phyloP scores from a whole-genome alignment of 2,113 vertebrate genomes.

The Symphodus melops region DNA sequence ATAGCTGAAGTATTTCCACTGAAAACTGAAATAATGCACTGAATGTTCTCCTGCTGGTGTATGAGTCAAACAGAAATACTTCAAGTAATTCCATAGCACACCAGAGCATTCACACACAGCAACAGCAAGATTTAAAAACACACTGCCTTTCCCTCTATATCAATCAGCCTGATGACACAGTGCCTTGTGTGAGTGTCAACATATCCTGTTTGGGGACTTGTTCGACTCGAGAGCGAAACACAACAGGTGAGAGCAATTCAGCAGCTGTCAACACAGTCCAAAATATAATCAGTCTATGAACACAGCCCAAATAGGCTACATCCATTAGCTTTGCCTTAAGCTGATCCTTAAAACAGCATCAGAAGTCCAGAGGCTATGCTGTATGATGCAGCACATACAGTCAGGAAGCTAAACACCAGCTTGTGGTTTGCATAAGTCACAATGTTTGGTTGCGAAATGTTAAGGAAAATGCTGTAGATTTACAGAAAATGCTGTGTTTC shows the following conservation, averaged over 20 bases:
- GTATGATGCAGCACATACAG: conserved; percentile 13
- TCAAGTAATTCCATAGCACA: conserved; percentile 58
- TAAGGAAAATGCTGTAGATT: conserved; percentile 32
- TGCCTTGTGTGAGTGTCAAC: conserved; percentile 69
- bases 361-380: conserved; percentile 15
- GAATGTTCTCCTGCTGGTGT: conserved; percentile 33
- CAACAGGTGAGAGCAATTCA: conserved; percentile 78
- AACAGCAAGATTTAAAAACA: conserved; percentile 56
- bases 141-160: conserved; percentile 54
- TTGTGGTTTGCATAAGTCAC: conserved; percentile 42
- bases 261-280: conserved; percentile 72
- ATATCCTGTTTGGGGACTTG: conserved; percentile 72
- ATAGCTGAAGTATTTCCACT: conserved; percentile 45
- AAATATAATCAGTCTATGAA: conserved; percentile 73
- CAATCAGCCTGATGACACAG: conserved; percentile 67
- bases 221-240: conserved; percentile 70
- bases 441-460: conserved; percentile 61
- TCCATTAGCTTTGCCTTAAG: conserved; percentile 45
- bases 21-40: conserved; percentile 47
- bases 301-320: conserved; percentile 44
- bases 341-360: background rate
- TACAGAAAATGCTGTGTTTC: conserved; percentile 24
- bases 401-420: conserved; percentile 25
- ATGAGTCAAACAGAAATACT: conserved; percentile 43
- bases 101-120: conserved; percentile 14